These are phyloP conservation scores for Hydrochoerus hydrochaeris DNA, from an alignment of 2,113 vertebrate species.

Conservation along the genomic window DNA sequence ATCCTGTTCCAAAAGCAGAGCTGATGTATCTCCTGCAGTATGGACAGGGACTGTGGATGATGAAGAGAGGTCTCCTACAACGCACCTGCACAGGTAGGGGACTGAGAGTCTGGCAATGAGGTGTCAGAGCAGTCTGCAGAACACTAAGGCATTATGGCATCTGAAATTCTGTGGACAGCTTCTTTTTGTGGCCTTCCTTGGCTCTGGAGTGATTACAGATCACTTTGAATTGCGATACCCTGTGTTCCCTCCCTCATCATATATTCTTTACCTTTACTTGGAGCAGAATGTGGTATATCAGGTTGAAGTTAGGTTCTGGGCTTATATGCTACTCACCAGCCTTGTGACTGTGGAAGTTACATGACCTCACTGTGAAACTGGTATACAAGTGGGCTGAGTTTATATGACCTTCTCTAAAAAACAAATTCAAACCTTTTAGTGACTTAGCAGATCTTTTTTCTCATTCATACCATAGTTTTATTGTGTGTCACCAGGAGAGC, in stretches of 20 bases:
- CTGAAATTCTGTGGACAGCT: neutral
- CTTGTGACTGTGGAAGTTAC: neutral
- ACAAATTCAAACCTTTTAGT: neutral
- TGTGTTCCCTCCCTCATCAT: neutral
- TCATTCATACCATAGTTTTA: neutral
- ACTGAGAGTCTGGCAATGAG: neutral
- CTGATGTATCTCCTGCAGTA: neutral
- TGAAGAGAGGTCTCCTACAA: neutral
- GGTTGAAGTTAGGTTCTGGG: neutral
- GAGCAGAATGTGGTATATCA: neutral
- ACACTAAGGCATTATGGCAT: neutral
- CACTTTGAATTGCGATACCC: neutral
- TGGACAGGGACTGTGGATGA: neutral
- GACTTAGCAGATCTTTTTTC: neutral
- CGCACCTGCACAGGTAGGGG: constrained; percentile 18
- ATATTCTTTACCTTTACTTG: neutral
- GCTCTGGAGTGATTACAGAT: neutral
- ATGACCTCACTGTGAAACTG: neutral
- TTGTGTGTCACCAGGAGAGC: neutral
- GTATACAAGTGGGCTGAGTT: neutral
- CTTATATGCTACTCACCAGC: neutral
- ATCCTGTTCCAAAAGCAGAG: constrained; percentile 44
- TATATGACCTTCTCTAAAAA: neutral
- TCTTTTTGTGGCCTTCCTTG: neutral
- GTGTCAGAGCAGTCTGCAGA: neutral